A percentile compares a stretch with the other conserved stretches of the same genome.
Evolutionary conservation across 2,113 vertebrate species (phyloP).

Genomic region (Mus musculus): DNA sequence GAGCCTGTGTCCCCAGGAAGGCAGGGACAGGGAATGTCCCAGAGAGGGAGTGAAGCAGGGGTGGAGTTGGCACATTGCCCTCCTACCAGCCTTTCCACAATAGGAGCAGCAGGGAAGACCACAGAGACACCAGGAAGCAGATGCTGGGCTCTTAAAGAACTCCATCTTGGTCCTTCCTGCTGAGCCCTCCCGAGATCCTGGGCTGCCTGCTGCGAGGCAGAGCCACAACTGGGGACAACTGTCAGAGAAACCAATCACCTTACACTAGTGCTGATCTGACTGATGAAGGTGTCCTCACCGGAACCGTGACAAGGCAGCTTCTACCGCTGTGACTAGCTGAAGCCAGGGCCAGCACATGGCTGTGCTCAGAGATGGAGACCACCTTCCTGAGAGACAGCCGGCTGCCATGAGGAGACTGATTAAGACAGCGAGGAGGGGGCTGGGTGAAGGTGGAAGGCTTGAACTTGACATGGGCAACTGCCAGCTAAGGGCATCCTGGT

Average conservation of each 20-base stretch:
- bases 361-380: constrained; percentile 25
- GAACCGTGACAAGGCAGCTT: not conserved
- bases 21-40: not conserved
- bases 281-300: not conserved
- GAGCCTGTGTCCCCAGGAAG: not conserved
- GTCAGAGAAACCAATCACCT: not conserved
- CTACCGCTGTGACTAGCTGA: not conserved
- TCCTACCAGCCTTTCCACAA: too few species aligned
- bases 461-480: not conserved
- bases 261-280: fast-evolving
- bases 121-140: not conserved
- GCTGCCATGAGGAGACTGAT: not conserved
- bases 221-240: not conserved
- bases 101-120: not conserved
- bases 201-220: not conserved
- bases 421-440: not conserved
- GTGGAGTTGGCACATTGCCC: fast-evolving
- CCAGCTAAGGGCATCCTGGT: not conserved
- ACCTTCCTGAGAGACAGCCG: constrained; percentile 11
- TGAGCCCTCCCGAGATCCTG: fast-evolving
- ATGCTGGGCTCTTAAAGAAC: too few species aligned
- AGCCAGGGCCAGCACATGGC: not conserved
- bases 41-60: too few species aligned
- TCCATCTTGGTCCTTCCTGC: not conserved
- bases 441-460: not conserved